Conservation (phyloP, 2,113 vertebrate species). For the Dromiciops gliroides region DNA sequence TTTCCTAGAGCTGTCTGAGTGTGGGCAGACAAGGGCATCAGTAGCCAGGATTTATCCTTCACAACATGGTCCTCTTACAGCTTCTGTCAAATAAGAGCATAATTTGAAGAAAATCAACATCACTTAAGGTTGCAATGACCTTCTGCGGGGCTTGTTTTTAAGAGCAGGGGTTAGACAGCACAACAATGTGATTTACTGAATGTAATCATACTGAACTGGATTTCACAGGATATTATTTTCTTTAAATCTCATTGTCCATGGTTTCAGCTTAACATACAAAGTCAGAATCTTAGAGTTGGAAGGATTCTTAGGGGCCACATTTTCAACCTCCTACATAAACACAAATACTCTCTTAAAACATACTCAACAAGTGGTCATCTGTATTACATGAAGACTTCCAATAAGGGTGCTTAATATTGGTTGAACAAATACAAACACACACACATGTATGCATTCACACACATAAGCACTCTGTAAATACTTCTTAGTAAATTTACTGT, state of each 20-base stretch:
- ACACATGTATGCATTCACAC: too few species aligned
- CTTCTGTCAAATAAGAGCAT: slow-evolving; percentile 55
- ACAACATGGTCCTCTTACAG: slow-evolving; percentile 22
- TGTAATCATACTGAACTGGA: slow-evolving; percentile 1
- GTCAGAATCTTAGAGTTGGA: not conserved
- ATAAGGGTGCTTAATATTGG: not conserved
- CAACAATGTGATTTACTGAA: slow-evolving; percentile 18
- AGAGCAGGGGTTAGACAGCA: slow-evolving; percentile 50
- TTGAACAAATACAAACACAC: not conserved
- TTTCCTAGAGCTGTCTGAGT: slow-evolving; percentile 28
- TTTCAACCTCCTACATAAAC: slow-evolving; percentile 29
- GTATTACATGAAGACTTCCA: not conserved
- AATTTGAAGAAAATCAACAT: slow-evolving; percentile 47
- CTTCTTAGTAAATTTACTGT: not conserved
- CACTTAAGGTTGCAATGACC: slow-evolving; percentile 53
- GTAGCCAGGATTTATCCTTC: slow-evolving; percentile 37
- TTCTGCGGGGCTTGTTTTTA: slow-evolving; percentile 52
- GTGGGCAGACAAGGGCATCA: slow-evolving; percentile 21
- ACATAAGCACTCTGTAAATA: not conserved
- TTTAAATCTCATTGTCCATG: slow-evolving; percentile 44
- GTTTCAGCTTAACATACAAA: not conserved
- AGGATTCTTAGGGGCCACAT: not conserved
- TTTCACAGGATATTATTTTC: slow-evolving; percentile 31
- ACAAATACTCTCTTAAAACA: not conserved
- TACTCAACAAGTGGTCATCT: not conserved